Percentiles rank a stretch among this genome's conserved stretches.
phyloP scores from a whole-genome alignment of 2,113 vertebrate species.

The Festucalex cinctus region DNA sequence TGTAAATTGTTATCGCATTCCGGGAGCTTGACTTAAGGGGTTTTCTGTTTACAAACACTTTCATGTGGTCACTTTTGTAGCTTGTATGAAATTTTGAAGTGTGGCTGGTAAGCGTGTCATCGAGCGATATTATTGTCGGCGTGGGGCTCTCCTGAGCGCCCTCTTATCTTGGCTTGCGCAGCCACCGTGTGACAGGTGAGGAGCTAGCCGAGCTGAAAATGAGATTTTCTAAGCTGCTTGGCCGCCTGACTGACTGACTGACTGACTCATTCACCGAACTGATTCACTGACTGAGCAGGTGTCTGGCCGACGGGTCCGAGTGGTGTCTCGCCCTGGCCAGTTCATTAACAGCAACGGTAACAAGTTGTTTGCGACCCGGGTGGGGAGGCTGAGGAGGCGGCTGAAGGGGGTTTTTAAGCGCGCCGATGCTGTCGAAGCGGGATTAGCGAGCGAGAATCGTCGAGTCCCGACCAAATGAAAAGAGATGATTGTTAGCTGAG shows the following conservation, averaged over 20 bases:
- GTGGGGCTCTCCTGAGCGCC: constrained; percentile 1
- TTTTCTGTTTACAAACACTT: neutral
- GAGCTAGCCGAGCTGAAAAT: neutral
- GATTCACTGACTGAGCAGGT: neutral
- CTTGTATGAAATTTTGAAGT: neutral
- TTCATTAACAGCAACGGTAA: neutral
- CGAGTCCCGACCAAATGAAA: constrained; percentile 16
- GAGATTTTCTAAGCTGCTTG: constrained; percentile 10
- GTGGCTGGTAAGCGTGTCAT: neutral
- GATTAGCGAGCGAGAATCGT: constrained; percentile 14
- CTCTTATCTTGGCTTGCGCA: neutral
- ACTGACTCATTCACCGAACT: neutral
- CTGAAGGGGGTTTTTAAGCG: constrained; percentile 37
- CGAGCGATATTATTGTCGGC: neutral
- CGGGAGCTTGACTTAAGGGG: neutral
- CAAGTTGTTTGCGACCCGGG: neutral
- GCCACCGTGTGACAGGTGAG: neutral
- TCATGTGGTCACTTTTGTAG: neutral
- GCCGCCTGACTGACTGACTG: constrained; percentile 1
- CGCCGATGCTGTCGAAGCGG: constrained; percentile 16
- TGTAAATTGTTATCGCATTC: neutral
- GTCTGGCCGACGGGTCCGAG: neutral
- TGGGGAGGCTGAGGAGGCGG: constrained; percentile 4
- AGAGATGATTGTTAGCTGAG: constrained; percentile 2
- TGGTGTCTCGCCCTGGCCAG: neutral